Conservation (phyloP, 2,797 vertebrate genomes). For the Melanotaenia pygmaea region DNA sequence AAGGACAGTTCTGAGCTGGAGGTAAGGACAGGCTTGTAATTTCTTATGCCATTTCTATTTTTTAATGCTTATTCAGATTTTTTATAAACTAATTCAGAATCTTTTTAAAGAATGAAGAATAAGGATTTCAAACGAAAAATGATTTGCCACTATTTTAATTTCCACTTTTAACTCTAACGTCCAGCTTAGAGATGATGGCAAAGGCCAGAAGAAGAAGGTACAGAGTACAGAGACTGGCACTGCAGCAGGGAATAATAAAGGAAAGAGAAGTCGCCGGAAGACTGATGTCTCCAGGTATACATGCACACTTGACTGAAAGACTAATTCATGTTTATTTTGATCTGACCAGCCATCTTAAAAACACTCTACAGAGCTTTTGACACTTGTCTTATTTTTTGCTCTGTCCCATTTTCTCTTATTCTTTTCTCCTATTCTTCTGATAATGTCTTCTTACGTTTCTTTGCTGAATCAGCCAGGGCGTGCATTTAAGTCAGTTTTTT, state of each 20-base stretch:
- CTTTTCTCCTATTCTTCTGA: no score
- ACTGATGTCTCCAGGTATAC: constrained; percentile 76
- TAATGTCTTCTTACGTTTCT: no score
- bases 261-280: constrained; percentile 91
- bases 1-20: constrained; percentile 67
- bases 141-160: constrained; percentile 1
- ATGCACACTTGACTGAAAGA: neutral
- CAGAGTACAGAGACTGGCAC: constrained; percentile 84
- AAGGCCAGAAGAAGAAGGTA: constrained; percentile 85
- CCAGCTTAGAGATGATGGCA: constrained; percentile 70
- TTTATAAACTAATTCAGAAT: neutral
- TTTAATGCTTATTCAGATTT: neutral
- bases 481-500: no score
- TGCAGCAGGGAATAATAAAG: constrained; percentile 87
- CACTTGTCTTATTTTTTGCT: no score
- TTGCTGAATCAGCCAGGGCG: no score
- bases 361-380: no score
- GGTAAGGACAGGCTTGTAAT: constrained; percentile 57
- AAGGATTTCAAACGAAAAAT: neutral
- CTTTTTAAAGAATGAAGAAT: neutral
- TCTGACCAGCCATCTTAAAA: neutral
- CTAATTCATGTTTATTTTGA: neutral
- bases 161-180: neutral
- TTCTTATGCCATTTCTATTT: neutral
- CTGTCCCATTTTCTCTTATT: no score